Evolutionary conservation across 2,113 vertebrate species (phyloP).

Genomic region (Lontra canadensis): DNA sequence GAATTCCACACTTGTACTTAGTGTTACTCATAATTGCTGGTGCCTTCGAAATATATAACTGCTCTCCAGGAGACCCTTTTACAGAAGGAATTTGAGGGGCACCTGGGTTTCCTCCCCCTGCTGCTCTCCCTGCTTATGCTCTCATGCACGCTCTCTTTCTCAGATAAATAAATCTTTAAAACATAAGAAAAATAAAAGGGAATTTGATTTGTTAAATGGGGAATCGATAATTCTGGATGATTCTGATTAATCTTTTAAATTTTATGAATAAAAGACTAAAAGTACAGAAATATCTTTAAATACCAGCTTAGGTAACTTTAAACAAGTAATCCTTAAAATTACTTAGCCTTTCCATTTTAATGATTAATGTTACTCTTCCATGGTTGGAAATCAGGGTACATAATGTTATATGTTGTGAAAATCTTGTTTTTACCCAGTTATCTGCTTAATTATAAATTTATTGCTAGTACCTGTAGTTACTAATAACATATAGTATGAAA

Average conservation of each 20-base stretch:
- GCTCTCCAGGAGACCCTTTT: background rate
- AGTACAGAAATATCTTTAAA: background rate
- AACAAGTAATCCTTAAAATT: background rate
- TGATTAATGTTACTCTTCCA: background rate
- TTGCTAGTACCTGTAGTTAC: background rate
- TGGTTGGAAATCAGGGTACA: background rate
- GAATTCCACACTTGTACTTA: background rate
- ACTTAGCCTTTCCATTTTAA: background rate
- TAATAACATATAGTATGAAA: background rate
- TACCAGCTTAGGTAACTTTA: background rate
- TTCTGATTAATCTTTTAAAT: background rate
- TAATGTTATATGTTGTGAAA: background rate
- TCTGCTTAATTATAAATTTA: background rate
- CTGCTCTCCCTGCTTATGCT: background rate
- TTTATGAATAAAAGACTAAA: background rate
- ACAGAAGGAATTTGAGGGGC: background rate
- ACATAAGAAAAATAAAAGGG: background rate
- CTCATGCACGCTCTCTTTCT: background rate
- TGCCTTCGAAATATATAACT: background rate
- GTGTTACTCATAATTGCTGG: background rate
- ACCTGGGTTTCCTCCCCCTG: background rate
- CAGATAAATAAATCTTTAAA: background rate
- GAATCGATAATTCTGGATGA: background rate
- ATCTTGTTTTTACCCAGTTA: background rate
- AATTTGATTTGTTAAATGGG: background rate